Percentiles rank a stretch among this genome's conserved stretches.
Evolutionary conservation across 2,113 vertebrate genomes (phyloP).

Genomic region (Lampris incognitus): DNA sequence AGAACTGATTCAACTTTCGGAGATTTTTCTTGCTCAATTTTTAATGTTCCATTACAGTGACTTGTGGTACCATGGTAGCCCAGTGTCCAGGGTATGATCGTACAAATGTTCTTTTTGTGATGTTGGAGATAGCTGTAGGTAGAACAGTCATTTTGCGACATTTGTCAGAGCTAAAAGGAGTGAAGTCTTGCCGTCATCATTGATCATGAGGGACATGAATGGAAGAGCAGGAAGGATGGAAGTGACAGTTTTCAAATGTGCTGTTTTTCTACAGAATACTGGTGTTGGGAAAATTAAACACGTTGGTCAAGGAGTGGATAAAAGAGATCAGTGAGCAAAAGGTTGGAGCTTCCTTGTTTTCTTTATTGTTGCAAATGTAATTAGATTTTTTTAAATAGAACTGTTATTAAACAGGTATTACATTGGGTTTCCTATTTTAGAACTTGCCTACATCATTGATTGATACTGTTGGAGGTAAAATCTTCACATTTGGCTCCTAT

Average conservation of each 20-base stretch:
- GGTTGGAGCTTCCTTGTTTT: constrained; percentile 73
- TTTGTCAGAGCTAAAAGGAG: too few relatives aligned
- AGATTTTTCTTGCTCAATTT: too few relatives aligned
- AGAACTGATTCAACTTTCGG: too few relatives aligned
- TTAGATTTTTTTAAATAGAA: neutral
- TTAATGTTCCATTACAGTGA: too few relatives aligned
- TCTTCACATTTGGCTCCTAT: constrained; percentile 94
- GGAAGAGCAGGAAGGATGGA: neutral
- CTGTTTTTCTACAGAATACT: constrained; percentile 81
- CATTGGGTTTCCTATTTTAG: constrained; percentile 60
- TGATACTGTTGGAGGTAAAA: constrained; percentile 91
- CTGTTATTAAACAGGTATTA: neutral
- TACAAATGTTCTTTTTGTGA: too few relatives aligned
- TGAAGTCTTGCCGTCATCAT: too few relatives aligned
- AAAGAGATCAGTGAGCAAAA: constrained; percentile 90
- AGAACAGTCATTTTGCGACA: neutral
- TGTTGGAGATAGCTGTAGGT: too few relatives aligned
- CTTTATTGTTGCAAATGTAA: neutral
- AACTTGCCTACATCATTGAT: constrained; percentile 90
- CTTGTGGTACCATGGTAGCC: too few relatives aligned
- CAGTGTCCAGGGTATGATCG: too few relatives aligned
- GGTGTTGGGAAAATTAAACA: constrained; percentile 90
- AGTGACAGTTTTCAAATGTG: neutral
- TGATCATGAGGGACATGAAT: too few relatives aligned
- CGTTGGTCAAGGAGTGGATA: constrained; percentile 91